Conservation (phyloP, 2,113 vertebrate species). For the Aegotheles bennettii region DNA sequence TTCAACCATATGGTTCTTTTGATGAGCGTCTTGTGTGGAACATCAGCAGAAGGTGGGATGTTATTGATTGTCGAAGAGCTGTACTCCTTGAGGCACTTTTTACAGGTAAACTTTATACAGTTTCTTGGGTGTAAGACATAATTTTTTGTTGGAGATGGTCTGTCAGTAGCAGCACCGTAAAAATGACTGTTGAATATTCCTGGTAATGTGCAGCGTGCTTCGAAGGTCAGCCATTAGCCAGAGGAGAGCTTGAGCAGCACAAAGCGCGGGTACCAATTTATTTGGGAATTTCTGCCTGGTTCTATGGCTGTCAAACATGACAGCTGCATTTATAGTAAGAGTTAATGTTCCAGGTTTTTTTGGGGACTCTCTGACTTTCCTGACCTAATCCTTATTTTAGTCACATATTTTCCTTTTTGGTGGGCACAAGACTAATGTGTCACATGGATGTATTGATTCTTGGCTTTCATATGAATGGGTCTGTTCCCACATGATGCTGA, state of each 20-base stretch:
- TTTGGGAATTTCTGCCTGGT: slow-evolving; percentile 15
- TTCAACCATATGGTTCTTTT: not conserved
- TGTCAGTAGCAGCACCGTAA: not conserved
- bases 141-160: not conserved
- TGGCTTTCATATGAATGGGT: not conserved
- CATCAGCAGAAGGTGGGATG: not conserved
- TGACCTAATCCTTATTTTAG: slow-evolving; percentile 21
- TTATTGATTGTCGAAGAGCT: not conserved
- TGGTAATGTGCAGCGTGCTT: not conserved
- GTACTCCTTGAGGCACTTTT: not conserved
- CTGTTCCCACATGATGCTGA: not conserved
- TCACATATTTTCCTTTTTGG: not conserved
- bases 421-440: not conserved
- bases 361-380: not conserved
- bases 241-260: not conserved
- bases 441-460: not conserved
- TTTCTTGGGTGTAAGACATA: not conserved
- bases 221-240: not conserved
- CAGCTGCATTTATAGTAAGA: slow-evolving; percentile 1
- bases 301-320: not conserved
- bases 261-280: not conserved
- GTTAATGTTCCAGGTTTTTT: not conserved
- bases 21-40: not conserved
- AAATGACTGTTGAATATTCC: slow-evolving; percentile 8
- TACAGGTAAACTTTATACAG: not conserved